phyloP scores from a whole-genome alignment of 2,113 vertebrate species.

The Bolborhynchus lineola region DNA sequence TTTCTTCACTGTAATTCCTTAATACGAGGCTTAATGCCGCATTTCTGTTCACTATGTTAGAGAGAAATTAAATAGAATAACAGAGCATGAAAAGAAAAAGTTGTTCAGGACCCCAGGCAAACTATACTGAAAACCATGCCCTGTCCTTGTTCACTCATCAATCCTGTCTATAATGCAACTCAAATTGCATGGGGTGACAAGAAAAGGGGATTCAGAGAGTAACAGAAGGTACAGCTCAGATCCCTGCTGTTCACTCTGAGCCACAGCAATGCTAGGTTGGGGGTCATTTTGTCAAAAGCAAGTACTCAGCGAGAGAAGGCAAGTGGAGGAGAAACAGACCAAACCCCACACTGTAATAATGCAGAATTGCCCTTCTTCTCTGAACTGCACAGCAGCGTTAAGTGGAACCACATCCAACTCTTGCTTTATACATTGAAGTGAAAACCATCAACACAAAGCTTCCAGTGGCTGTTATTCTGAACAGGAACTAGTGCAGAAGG shows the following conservation, averaged over 20 bases:
- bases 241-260: not conserved
- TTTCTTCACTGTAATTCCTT: not conserved
- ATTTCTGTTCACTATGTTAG: not conserved
- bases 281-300: not conserved
- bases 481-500: not conserved
- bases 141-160: not conserved
- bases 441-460: not conserved
- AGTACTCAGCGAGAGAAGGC: not conserved
- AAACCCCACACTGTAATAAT: not conserved
- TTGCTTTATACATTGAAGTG: not conserved
- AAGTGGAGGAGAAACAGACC: not conserved
- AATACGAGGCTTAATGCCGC: not conserved
- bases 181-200: not conserved
- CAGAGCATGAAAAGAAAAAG: not conserved
- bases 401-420: not conserved
- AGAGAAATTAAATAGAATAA: not conserved
- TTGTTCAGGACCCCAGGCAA: not conserved
- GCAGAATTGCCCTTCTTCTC: not conserved
- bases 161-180: not conserved
- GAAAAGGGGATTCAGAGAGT: not conserved
- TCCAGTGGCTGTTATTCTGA: not conserved
- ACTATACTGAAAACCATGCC: not conserved
- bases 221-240: not conserved
- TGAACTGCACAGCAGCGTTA: not conserved
- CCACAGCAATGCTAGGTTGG: not conserved